phyloP scores from a whole-genome alignment of 1,140 invertebrate genomes.

The Matsumurasca onukii region DNA sequence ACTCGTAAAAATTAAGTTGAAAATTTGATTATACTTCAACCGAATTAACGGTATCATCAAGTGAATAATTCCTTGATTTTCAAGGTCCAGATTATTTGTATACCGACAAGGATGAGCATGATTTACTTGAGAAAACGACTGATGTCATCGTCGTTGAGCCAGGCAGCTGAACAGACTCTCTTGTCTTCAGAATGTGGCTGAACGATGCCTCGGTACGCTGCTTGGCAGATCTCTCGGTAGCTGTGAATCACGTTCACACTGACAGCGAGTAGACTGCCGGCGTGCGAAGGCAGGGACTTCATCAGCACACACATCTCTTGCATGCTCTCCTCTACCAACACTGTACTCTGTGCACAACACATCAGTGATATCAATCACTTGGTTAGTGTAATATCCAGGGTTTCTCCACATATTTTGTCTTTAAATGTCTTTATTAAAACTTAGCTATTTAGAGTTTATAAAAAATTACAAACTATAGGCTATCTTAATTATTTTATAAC shows the following conservation, averaged over 20 bases:
- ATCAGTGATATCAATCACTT: not conserved
- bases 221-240: conserved; percentile 74
- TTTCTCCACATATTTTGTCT: no score
- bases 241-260: conserved; percentile 67
- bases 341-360: conserved; percentile 60
- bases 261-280: conserved; percentile 67
- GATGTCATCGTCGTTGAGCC: conserved; percentile 95
- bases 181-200: conserved; percentile 79
- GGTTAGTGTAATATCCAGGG: no score
- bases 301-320: conserved; percentile 68
- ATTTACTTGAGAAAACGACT: conserved; percentile 79
- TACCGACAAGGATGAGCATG: no score
- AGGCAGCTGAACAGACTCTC: conserved; percentile 80
- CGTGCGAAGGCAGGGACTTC: conserved; percentile 68
- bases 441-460: no score
- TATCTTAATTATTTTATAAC: no score
- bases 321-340: conserved; percentile 69
- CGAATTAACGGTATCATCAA: no score
- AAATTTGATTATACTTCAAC: no score
- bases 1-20: no score
- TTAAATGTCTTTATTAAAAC: no score
- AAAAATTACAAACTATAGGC: no score
- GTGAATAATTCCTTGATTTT: no score
- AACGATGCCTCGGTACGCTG: conserved; percentile 73
- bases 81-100: no score